Percentiles rank a stretch among this genome's conserved stretches.
phyloP scores from a whole-genome alignment of 1,140 invertebrate genomes.

The Lasioglossum albipes region DNA sequence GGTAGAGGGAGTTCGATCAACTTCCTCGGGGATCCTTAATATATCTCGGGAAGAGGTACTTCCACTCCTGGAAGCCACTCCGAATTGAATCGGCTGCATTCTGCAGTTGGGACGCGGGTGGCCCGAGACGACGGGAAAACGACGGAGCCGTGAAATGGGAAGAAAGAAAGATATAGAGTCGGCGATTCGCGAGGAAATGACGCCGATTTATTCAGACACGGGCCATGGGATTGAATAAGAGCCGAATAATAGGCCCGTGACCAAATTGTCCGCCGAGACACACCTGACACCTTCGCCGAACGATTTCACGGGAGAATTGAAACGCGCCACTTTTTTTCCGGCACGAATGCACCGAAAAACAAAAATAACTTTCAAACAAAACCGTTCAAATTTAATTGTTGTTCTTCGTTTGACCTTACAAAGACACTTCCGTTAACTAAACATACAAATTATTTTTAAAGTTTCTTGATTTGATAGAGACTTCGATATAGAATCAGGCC shows the following conservation, averaged over 20 bases:
- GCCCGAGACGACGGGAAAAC: not conserved
- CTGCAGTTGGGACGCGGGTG: conserved; percentile 17
- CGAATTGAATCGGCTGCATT: conserved; percentile 61
- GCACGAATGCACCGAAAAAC: no score
- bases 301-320: conserved; percentile 12
- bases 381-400: no score
- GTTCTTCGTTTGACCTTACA: no score
- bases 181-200: conserved; percentile 57
- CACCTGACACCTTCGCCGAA: conserved; percentile 44
- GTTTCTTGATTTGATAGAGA: no score
- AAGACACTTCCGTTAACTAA: no score
- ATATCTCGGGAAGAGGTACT: conserved; percentile 45
- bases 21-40: conserved; percentile 52
- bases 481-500: no score
- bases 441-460: no score
- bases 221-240: conserved; percentile 60
- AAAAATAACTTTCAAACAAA: no score
- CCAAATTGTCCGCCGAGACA: conserved; percentile 58
- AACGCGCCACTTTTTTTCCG: not conserved
- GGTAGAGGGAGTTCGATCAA: conserved; percentile 24
- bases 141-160: conserved; percentile 40
- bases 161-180: conserved; percentile 52
- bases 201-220: conserved; percentile 58
- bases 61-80: conserved; percentile 35
- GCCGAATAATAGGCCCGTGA: conserved; percentile 60